phyloP scores from a whole-genome alignment of 2,113 vertebrate genomes.

The Gopherus evgoodei region DNA sequence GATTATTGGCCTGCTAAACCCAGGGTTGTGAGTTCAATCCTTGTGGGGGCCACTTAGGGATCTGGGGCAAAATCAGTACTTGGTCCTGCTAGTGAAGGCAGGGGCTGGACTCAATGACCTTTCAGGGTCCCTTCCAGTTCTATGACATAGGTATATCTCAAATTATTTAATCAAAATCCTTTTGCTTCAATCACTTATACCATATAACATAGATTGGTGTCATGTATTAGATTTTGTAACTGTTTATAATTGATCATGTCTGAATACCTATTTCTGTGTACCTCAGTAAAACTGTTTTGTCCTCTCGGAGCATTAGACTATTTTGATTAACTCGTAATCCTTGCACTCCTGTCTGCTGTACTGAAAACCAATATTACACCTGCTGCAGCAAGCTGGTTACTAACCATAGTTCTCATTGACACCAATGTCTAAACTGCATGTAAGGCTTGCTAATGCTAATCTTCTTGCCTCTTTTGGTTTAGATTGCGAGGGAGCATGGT shows the following conservation, averaged over 20 bases:
- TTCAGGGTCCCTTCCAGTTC: too few relatives aligned
- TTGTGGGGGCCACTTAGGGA: too few relatives aligned
- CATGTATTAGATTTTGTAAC: neutral
- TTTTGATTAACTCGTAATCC: fast-evolving
- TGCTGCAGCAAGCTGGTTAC: fast-evolving
- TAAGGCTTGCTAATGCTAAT: neutral
- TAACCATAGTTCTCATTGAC: neutral
- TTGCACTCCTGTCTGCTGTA: fast-evolving
- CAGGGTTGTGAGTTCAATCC: too few relatives aligned
- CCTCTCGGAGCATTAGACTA: neutral
- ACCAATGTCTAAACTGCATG: fast-evolving
- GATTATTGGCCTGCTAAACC: too few relatives aligned
- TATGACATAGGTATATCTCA: too few relatives aligned
- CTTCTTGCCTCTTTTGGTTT: conserved; percentile 38
- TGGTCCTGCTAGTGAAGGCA: too few relatives aligned
- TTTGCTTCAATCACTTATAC: neutral
- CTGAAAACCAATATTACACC: neutral
- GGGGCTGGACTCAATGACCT: too few relatives aligned
- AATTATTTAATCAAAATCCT: neutral
- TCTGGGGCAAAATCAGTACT: too few relatives aligned
- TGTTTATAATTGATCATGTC: neutral
- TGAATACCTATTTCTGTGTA: neutral
- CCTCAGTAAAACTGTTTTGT: neutral
- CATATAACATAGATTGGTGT: fast-evolving
- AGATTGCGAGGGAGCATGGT: conserved; percentile 98